Evolutionary conservation across 2,113 vertebrate species (phyloP).

Genomic region (Eudyptes chrysolophus): DNA sequence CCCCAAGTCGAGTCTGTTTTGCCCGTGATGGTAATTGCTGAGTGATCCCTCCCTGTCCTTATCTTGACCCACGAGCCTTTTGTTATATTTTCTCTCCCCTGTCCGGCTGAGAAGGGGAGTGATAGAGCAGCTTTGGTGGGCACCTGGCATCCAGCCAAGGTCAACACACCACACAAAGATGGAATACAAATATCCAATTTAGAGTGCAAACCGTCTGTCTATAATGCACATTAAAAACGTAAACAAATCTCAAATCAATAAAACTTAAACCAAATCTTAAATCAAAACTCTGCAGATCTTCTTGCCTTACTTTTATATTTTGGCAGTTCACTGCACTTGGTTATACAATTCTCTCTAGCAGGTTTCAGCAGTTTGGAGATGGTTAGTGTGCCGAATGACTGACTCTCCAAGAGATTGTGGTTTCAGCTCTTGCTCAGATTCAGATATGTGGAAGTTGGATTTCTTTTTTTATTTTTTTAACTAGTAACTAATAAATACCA

Average conservation of each 20-base stretch:
- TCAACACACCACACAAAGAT: not conserved
- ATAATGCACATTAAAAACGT: not conserved
- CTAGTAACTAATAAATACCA: not conserved
- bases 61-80: not conserved
- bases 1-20: not conserved
- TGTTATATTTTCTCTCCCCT: not conserved
- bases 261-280: not conserved
- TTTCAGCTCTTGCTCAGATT: not conserved
- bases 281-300: not conserved
- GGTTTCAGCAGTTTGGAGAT: not conserved
- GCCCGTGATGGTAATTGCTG: rapidly evolving
- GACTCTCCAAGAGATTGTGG: not conserved
- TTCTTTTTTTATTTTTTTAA: not conserved
- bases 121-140: not conserved
- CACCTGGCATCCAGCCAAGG: not conserved
- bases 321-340: not conserved
- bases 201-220: not conserved
- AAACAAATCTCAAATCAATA: not conserved
- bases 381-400: not conserved
- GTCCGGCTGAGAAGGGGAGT: not conserved
- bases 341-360: not conserved
- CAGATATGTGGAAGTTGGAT: not conserved
- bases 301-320: not conserved
- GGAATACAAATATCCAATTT: not conserved
- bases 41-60: not conserved